These are phyloP conservation scores for Istiophorus platypterus DNA, from an alignment of 2,113 vertebrate species.

Conservation along the genomic window DNA sequence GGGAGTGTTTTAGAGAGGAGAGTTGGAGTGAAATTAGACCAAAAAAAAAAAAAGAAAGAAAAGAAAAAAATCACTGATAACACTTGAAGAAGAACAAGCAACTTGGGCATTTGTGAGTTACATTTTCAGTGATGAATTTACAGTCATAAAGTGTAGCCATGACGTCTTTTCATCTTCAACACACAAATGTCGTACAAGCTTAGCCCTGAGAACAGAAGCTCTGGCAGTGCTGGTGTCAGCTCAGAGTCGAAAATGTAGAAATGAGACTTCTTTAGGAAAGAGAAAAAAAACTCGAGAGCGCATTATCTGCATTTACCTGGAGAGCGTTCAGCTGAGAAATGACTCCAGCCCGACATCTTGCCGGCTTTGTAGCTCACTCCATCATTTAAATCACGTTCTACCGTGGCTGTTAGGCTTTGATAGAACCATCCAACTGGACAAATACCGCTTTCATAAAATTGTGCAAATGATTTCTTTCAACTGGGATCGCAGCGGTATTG, in stretches of 20 bases:
- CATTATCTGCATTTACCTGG: constrained; percentile 78
- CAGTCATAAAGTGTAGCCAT: constrained; percentile 44
- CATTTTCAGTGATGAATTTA: constrained; percentile 68
- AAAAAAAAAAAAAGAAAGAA: not conserved
- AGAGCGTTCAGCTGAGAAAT: constrained; percentile 73
- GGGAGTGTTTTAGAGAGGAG: constrained; percentile 14
- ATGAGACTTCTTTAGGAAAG: constrained; percentile 65
- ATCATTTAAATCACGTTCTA: constrained; percentile 70
- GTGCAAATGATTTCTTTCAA: constrained; percentile 77
- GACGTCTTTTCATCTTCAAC: constrained; percentile 73
- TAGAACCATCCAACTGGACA: constrained; percentile 74
- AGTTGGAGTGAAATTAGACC: not conserved
- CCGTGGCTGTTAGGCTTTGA: constrained; percentile 68
- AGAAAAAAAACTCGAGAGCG: constrained; percentile 65
- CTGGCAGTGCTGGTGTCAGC: constrained; percentile 61
- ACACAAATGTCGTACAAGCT: constrained; percentile 69
- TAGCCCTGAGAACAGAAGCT: constrained; percentile 65
- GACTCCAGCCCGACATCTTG: constrained; percentile 67
- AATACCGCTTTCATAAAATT: constrained; percentile 77
- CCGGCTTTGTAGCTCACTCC: constrained; percentile 58
- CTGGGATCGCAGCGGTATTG: constrained; percentile 69
- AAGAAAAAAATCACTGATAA: not conserved
- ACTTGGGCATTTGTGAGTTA: constrained; percentile 21
- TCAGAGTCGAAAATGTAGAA: constrained; percentile 64
- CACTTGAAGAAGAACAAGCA: constrained; percentile 52